phyloP scores from a whole-genome alignment of 2,888 invertebrate genomes.

The Nomada fucata region DNA sequence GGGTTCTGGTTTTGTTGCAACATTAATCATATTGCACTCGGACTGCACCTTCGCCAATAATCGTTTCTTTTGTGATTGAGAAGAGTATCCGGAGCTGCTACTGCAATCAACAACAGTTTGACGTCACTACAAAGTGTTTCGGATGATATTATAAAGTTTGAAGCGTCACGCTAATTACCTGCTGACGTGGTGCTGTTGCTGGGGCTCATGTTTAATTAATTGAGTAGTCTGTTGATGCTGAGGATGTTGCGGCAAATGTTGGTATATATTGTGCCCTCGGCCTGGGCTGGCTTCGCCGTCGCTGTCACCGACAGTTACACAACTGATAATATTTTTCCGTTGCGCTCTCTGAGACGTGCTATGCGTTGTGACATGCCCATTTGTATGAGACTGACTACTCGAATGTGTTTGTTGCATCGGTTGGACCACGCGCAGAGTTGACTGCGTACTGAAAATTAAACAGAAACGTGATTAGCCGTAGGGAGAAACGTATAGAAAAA shows the following conservation, averaged over 20 bases:
- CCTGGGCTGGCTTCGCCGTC: slow-evolving; percentile 88
- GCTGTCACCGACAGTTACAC: slow-evolving; percentile 91
- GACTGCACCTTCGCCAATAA: slow-evolving; percentile 94
- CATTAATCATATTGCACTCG: slow-evolving; percentile 87
- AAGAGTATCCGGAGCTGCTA: slow-evolving; percentile 84
- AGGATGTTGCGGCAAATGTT: slow-evolving; percentile 79
- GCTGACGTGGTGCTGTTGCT: slow-evolving; percentile 83
- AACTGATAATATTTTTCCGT: slow-evolving; percentile 91
- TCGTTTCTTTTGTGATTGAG: slow-evolving; percentile 95
- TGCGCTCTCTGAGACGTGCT: slow-evolving; percentile 80
- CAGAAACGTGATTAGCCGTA: neutral
- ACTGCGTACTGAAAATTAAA: slow-evolving; percentile 77
- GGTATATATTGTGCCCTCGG: slow-evolving; percentile 83
- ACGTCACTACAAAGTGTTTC: neutral
- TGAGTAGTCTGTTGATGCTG: slow-evolving; percentile 82
- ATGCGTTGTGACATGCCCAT: slow-evolving; percentile 66
- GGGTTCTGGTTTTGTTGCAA: slow-evolving; percentile 88
- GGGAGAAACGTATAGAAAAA: neutral
- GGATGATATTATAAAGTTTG: neutral
- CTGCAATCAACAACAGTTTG: slow-evolving; percentile 47
- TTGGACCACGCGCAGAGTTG: slow-evolving; percentile 79
- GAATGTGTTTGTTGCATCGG: slow-evolving; percentile 77
- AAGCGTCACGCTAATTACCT: slow-evolving; percentile 48
- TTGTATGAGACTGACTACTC: slow-evolving; percentile 73
- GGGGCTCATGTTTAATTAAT: slow-evolving; percentile 86